Conservation (phyloP, 2,888 invertebrate species). For the Polyommatus icarus region DNA sequence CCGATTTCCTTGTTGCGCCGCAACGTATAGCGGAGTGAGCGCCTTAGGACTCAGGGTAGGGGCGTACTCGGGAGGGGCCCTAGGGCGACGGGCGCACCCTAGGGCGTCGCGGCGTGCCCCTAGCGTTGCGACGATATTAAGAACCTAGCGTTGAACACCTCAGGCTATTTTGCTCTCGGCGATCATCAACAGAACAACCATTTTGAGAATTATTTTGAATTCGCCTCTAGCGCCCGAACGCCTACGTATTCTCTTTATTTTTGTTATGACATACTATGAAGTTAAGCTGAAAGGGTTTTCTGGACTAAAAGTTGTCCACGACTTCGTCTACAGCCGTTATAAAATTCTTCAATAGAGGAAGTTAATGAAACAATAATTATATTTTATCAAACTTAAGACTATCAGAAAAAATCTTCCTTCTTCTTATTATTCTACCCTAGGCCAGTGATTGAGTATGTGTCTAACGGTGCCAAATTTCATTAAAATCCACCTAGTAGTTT, state of each 20-base stretch:
- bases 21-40: constrained; percentile 37
- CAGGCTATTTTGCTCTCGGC: constrained; percentile 56
- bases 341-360: too few species aligned
- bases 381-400: too few species aligned
- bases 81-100: background rate
- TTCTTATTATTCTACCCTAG: too few species aligned
- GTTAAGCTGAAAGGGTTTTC: background rate
- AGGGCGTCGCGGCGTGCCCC: constrained; percentile 21
- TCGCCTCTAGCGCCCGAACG: constrained; percentile 50
- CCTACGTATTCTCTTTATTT: constrained; percentile 24
- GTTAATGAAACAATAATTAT: too few species aligned
- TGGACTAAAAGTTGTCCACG: background rate
- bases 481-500: too few species aligned
- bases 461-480: too few species aligned
- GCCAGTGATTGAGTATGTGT: too few species aligned
- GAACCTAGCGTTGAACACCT: constrained; percentile 47
- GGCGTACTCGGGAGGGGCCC: constrained; percentile 31
- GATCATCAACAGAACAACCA: constrained; percentile 72
- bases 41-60: constrained; percentile 34
- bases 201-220: constrained; percentile 73
- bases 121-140: constrained; percentile 37
- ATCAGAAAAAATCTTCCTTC: too few species aligned
- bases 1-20: background rate
- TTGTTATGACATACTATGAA: background rate
- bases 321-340: background rate